These are phyloP conservation scores for Nothoprocta pentlandii DNA, from an alignment of 2,113 vertebrate species.

Conservation along the genomic window DNA sequence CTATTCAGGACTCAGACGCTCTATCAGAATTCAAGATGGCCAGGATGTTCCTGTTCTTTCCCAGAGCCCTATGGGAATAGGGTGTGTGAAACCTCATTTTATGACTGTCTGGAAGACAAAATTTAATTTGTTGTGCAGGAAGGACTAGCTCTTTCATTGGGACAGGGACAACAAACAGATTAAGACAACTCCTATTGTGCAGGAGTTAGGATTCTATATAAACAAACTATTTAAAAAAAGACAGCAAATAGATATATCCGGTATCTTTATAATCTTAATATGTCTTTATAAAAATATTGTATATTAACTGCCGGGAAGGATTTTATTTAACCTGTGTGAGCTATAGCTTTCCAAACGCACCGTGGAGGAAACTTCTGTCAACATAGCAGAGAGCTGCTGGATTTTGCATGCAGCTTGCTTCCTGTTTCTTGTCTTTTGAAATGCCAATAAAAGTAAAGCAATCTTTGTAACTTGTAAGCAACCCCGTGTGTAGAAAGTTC, in stretches of 20 bases:
- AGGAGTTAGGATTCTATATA: neutral
- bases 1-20: neutral
- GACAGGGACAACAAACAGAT: neutral
- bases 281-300: neutral
- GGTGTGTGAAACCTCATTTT: neutral
- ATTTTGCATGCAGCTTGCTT: neutral
- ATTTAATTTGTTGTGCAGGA: neutral
- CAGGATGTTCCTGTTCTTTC: neutral
- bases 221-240: neutral
- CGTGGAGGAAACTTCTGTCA: neutral
- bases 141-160: neutral
- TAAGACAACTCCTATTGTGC: neutral
- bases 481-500: neutral
- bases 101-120: neutral
- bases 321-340: neutral
- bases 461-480: conserved; percentile 23
- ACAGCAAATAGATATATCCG: neutral
- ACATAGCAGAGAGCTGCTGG: neutral
- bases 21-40: neutral
- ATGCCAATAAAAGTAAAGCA: neutral
- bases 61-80: neutral
- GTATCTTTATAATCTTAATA: neutral
- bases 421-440: conserved; percentile 4
- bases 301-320: neutral
- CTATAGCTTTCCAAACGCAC: neutral